phyloP scores from a whole-genome alignment of 2,797 vertebrate species.

The Linurgus olivaceus region DNA sequence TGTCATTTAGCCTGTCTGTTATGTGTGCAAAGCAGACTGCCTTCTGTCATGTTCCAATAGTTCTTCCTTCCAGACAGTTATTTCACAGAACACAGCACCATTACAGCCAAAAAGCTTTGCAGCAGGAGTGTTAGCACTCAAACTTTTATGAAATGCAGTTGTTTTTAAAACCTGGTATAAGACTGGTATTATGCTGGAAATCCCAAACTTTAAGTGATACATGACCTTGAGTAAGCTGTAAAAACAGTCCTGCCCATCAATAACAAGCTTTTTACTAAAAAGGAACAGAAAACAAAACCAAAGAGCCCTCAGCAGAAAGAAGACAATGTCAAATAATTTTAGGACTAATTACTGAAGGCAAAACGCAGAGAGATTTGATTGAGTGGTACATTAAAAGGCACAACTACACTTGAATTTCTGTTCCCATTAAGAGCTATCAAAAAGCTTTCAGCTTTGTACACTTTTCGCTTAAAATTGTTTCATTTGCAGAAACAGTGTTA shows the following conservation, averaged over 20 bases:
- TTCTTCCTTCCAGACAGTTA: neutral
- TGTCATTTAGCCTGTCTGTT: neutral
- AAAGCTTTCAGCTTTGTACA: slow-evolving; percentile 10
- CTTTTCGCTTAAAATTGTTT: neutral
- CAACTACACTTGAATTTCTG: neutral
- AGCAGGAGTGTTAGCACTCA: neutral
- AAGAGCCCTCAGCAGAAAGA: neutral
- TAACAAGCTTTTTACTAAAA: neutral
- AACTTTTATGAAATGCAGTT: neutral
- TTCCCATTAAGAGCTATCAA: neutral
- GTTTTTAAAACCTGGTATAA: neutral
- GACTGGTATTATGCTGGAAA: neutral
- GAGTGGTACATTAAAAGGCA: neutral
- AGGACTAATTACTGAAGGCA: neutral
- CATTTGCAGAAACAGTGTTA: neutral
- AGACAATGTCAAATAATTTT: neutral
- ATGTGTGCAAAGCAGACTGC: neutral
- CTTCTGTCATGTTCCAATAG: neutral
- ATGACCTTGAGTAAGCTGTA: neutral
- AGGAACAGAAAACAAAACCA: neutral
- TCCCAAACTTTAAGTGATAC: neutral
- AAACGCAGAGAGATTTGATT: neutral
- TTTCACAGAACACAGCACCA: neutral
- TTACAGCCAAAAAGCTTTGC: neutral
- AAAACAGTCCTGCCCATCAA: neutral